Evolutionary conservation across 1,140 invertebrate species (phyloP), one percentile per base, ranked within the genome.

Genomic region (Agrilus planipennis): DNA sequence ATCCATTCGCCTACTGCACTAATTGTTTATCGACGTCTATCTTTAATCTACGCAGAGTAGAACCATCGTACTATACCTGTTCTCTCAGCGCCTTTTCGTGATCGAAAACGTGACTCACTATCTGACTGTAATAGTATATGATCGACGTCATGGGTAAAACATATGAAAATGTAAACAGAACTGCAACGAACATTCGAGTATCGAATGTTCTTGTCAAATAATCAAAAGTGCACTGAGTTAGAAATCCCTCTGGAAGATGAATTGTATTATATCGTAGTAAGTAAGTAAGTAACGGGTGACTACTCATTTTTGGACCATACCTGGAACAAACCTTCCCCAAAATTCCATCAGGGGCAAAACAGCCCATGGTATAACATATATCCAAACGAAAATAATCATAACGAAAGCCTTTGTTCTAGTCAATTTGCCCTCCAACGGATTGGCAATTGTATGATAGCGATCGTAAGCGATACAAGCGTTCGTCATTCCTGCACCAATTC

Each of bases 81-180:
- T 75, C 79, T 46, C 78, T 68, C 21, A 94, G 71, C 10, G 85
- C 77, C 54, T 87, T 86, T 57, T 92, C 89, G 53, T 94, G 89
- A 32, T 76, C 76, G 16, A 83, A 70, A 0, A 94, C 88, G 50
- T 90, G 85, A 28, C 77, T 77, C 7, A 88, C 83, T 41, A 91
- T 89, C 52, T 84, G 79, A 45, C 79, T 81, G 58, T 91, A 91
- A 61, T 81, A 89, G 57, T 81, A 87, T 18, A 85, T 71, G 14
- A 89, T 87, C 44, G 86, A 61, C 0, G 60, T 51, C 72, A 89
- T 80, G 4, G 86, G 86, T 42, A 89, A 73, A 0, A 72, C 65
- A 48, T 89, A 91, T 38, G 81, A 86, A 53, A 78, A 84, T 19
- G 75, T 70, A 55, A 87, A 86, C 48, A 88, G 81, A 9, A 50